Conservation (phyloP, 2,797 vertebrate genomes). For the Mionectes olivaceus region DNA sequence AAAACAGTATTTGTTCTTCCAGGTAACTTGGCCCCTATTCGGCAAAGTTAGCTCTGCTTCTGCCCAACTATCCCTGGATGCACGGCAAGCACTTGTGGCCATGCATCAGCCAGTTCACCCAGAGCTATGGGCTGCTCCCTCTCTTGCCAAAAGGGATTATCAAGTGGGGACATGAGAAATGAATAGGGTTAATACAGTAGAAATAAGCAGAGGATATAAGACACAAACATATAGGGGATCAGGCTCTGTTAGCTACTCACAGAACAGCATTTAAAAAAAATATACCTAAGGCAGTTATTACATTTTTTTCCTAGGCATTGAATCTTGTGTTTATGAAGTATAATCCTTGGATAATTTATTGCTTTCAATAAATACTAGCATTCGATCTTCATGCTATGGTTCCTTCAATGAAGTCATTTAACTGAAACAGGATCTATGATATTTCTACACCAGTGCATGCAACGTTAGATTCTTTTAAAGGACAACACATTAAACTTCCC, state of each 20-base stretch:
- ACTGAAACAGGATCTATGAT: background rate
- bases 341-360: conserved; percentile 40
- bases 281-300: background rate
- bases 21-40: background rate
- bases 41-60: background rate
- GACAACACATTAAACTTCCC: background rate
- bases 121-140: background rate
- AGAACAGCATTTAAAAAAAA: background rate
- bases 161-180: background rate
- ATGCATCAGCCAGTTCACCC: background rate
- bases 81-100: fast-evolving
- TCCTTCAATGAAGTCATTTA: background rate
- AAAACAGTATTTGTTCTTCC: conserved; percentile 4
- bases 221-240: background rate
- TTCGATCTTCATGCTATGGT: background rate
- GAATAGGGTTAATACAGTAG: background rate
- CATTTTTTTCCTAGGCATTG: background rate
- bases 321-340: conserved; percentile 5
- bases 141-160: conserved; percentile 1
- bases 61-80: background rate
- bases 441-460: background rate
- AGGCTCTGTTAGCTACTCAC: background rate
- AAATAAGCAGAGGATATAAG: background rate
- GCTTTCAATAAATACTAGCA: conserved; percentile 28
- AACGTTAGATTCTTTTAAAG: background rate